Conservation (phyloP, 2,888 invertebrate species). For the Mellilla xanthometata region DNA sequence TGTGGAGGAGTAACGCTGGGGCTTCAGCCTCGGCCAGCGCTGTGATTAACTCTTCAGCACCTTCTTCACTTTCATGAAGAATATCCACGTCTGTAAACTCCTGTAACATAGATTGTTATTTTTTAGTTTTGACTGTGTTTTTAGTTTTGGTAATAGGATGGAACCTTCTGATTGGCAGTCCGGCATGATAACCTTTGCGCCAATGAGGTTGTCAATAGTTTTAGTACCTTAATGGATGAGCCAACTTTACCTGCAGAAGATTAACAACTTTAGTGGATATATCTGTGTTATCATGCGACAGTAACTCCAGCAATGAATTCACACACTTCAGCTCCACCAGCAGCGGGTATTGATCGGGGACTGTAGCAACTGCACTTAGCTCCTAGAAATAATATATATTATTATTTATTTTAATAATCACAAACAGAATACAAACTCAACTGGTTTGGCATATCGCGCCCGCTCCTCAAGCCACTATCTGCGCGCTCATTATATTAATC, state of each 20-base stretch:
- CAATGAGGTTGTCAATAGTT: no score
- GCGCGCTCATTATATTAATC: no score
- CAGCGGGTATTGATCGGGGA: conserved; percentile 96
- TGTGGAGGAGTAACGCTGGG: conserved; percentile 94
- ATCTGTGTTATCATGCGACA: conserved; percentile 98
- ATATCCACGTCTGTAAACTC: conserved; percentile 98
- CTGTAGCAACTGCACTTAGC: conserved; percentile 96
- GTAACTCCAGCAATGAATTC: conserved; percentile 94
- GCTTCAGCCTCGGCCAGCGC: conserved; percentile 95
- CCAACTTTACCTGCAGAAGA: conserved; percentile 80
- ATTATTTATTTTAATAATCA: no score
- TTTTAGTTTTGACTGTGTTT: no score
- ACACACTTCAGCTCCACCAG: conserved; percentile 95
- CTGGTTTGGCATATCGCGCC: no score
- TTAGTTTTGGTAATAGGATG: no score
- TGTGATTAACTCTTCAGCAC: conserved; percentile 93
- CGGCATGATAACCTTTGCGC: no score
- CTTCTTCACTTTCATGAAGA: conserved; percentile 96
- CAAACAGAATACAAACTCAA: no score
- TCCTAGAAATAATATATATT: conserved; percentile 84
- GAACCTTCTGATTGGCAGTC: no score
- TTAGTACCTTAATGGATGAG: no score
- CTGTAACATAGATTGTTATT: no score
- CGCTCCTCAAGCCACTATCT: no score
- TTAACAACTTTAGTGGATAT: conserved; percentile 90